Evolutionary conservation across 2,797 vertebrate genomes (phyloP).

Genomic region (Coreius guichenoti): DNA sequence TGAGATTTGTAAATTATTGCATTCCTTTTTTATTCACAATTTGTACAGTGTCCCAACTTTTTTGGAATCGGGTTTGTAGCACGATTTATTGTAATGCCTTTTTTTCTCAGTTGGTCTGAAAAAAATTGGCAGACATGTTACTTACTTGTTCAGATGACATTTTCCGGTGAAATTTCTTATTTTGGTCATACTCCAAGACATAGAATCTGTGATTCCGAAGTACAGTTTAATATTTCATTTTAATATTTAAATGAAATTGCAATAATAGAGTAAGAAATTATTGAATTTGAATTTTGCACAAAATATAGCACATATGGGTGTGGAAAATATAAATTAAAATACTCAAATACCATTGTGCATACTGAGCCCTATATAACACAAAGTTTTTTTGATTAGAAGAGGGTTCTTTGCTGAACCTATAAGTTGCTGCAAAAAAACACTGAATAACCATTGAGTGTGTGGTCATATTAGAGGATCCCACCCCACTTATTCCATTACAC

Average conservation of each 20-base stretch:
- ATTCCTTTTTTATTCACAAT: too few relatives aligned
- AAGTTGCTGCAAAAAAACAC: not conserved
- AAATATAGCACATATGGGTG: not conserved
- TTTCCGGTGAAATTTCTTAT: too few relatives aligned
- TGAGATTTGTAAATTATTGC: too few relatives aligned
- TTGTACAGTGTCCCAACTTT: too few relatives aligned
- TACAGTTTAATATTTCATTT: not conserved
- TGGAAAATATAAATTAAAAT: not conserved
- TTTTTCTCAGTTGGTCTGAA: too few relatives aligned
- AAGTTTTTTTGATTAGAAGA: not conserved
- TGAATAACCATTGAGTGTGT: slow-evolving; percentile 9
- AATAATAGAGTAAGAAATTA: not conserved
- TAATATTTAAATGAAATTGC: not conserved
- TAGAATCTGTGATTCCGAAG: too few relatives aligned
- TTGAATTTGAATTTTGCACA: not conserved
- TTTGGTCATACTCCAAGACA: too few relatives aligned
- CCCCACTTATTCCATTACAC: not conserved
- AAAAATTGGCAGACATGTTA: too few relatives aligned
- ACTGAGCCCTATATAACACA: not conserved
- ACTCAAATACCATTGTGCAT: not conserved
- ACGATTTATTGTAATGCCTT: too few relatives aligned
- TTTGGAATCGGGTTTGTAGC: too few relatives aligned
- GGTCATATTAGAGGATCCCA: not conserved
- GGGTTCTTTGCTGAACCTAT: slow-evolving; percentile 4
- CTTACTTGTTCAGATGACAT: too few relatives aligned